Percentiles rank a stretch among this genome's conserved stretches.
phyloP scores from a whole-genome alignment of 2,113 vertebrate genomes.

The Colaptes auratus region DNA sequence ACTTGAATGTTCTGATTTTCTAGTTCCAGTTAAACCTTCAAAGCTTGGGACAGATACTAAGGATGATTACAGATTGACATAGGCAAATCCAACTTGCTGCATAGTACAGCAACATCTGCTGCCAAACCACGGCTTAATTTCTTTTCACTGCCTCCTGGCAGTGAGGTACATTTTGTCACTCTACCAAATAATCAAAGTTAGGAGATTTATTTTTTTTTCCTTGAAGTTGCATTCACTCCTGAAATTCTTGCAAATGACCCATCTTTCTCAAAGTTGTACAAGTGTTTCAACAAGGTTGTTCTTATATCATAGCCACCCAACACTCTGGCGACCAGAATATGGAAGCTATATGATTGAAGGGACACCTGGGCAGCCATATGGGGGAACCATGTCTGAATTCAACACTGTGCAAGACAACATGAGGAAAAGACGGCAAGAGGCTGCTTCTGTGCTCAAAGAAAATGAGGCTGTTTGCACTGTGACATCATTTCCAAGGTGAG shows the following conservation, averaged over 20 bases:
- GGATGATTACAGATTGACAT: neutral
- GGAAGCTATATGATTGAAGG: conserved; percentile 99
- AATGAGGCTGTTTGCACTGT: conserved; percentile 90
- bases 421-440: conserved; percentile 91
- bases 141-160: neutral
- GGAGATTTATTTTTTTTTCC: neutral
- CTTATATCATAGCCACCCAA: conserved; percentile 86
- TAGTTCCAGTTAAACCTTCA: neutral
- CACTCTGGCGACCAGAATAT: conserved; percentile 97
- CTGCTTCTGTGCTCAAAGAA: conserved; percentile 84
- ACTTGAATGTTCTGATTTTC: neutral
- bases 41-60: neutral
- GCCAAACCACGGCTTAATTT: neutral
- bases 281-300: neutral
- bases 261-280: neutral
- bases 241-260: neutral
- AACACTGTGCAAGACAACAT: conserved; percentile 99
- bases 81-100: neutral
- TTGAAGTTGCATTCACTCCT: neutral
- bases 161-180: neutral
- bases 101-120: neutral
- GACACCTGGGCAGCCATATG: conserved; percentile 94
- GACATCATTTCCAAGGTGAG: conserved; percentile 94
- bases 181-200: neutral
- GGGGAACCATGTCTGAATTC: conserved; percentile 97